These are phyloP conservation scores for Octodonta nipae DNA, from an alignment of 2,888 invertebrate species.

Conservation along the genomic window DNA sequence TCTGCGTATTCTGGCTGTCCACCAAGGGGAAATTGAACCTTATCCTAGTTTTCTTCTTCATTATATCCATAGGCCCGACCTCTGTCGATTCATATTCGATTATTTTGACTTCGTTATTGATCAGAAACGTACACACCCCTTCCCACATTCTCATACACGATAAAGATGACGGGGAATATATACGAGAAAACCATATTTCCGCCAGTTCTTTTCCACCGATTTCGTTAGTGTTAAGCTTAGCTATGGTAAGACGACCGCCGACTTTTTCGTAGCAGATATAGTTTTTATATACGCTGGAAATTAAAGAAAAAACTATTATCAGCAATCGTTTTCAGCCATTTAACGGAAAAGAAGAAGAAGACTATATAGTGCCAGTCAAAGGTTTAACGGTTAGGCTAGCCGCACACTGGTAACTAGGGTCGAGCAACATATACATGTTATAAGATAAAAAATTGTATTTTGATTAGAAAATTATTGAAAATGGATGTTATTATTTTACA, in stretches of 20 bases:
- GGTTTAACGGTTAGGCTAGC: no score
- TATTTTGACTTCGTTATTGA: slow-evolving; percentile 29
- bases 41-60: slow-evolving; percentile 18
- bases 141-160: slow-evolving; percentile 31
- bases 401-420: no score
- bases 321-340: no score
- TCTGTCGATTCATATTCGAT: slow-evolving; percentile 25
- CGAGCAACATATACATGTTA: no score
- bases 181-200: slow-evolving; percentile 30
- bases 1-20: slow-evolving; percentile 22
- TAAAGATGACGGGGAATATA: slow-evolving; percentile 31
- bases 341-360: no score
- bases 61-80: slow-evolving; percentile 21
- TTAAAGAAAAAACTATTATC: slow-evolving; percentile 1
- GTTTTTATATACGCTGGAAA: slow-evolving; percentile 28
- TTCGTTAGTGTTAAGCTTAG: slow-evolving; percentile 21
- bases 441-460: no score
- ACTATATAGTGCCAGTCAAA: no score
- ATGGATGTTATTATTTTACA: no score
- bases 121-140: slow-evolving; percentile 29
- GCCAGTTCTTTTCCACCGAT: slow-evolving; percentile 21
- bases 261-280: slow-evolving; percentile 31
- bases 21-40: slow-evolving; percentile 19
- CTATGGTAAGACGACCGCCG: slow-evolving; percentile 29
- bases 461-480: no score